Conservation (phyloP, 2,888 invertebrate species). For the Cremastinae sp. region DNA sequence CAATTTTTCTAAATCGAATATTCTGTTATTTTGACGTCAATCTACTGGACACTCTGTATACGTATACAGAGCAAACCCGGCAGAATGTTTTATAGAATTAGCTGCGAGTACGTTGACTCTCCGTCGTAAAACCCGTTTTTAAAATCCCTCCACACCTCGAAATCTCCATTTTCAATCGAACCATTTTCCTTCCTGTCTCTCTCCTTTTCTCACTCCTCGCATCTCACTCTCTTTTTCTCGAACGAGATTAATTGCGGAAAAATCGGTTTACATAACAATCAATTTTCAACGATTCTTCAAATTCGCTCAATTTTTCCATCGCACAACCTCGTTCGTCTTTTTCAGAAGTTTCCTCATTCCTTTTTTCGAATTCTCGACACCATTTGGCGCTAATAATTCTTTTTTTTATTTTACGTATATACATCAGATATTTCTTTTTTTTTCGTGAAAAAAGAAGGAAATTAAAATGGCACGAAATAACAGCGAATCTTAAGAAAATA, state of each 20-base stretch:
- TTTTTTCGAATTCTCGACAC: too few species aligned
- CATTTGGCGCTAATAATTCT: too few species aligned
- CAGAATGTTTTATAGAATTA: constrained; percentile 27
- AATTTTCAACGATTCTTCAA: too few species aligned
- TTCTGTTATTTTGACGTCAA: constrained; percentile 24
- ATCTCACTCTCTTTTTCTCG: background rate
- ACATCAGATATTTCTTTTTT: too few species aligned
- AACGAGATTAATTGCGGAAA: constrained; percentile 21
- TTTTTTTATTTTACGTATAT: too few species aligned
- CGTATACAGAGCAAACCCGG: constrained; percentile 10
- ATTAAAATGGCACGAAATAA: background rate
- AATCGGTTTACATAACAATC: background rate
- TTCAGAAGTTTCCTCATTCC: too few species aligned
- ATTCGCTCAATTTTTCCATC: constrained; percentile 5
- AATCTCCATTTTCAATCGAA: background rate
- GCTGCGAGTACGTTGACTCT: constrained; percentile 41
- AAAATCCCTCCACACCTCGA: background rate
- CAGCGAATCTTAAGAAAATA: constrained; percentile 18
- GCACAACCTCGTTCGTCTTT: too few species aligned
- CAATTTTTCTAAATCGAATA: too few species aligned
- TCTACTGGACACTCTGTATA: constrained; percentile 7
- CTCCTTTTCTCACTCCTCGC: constrained; percentile 18
- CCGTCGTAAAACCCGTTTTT: constrained; percentile 35
- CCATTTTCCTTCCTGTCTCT: constrained; percentile 46
- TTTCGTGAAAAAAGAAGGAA: constrained; percentile 4